A percentile compares a stretch with the other conserved stretches of the same genome.
Conservation (phyloP, 92 coral and sea anemone species). For the Epizoanthus fatuus region DNA sequence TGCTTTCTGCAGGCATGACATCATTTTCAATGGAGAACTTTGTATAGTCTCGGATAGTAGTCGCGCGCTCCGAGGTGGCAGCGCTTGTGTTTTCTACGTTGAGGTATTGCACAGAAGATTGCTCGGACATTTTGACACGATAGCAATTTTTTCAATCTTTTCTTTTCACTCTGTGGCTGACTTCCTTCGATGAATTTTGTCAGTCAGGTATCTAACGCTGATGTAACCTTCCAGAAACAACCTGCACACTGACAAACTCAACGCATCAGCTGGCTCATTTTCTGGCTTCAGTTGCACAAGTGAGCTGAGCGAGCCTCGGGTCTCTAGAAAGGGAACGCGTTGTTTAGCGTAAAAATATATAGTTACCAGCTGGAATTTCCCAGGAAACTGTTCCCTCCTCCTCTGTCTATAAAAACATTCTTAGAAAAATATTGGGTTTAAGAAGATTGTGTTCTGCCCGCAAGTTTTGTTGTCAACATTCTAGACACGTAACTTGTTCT, state of each 20-base stretch:
- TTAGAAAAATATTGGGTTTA: neutral
- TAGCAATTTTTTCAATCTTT: too few relatives aligned
- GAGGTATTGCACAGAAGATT: neutral
- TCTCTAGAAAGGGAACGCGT: too few relatives aligned
- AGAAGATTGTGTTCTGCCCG: neutral
- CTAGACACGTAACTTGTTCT: neutral
- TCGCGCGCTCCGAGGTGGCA: neutral
- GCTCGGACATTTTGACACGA: conserved; percentile 20
- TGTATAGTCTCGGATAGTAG: conserved; percentile 7
- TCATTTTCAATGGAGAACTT: conserved; percentile 39
- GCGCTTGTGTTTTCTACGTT: conserved; percentile 10
- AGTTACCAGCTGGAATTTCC: neutral
- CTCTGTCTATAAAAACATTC: neutral
- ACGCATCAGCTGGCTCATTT: too few relatives aligned
- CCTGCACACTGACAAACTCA: too few relatives aligned
- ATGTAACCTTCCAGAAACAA: too few relatives aligned
- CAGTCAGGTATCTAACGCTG: neutral
- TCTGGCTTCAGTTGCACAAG: too few relatives aligned
- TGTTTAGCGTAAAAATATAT: neutral
- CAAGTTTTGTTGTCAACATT: neutral
- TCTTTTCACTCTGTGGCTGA: neutral
- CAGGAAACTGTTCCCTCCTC: neutral
- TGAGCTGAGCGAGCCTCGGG: too few relatives aligned
- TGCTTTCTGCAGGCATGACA: conserved; percentile 29
- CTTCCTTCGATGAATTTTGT: neutral